phyloP scores from a whole-genome alignment of 2,888 invertebrate species.

The Mantis religiosa region DNA sequence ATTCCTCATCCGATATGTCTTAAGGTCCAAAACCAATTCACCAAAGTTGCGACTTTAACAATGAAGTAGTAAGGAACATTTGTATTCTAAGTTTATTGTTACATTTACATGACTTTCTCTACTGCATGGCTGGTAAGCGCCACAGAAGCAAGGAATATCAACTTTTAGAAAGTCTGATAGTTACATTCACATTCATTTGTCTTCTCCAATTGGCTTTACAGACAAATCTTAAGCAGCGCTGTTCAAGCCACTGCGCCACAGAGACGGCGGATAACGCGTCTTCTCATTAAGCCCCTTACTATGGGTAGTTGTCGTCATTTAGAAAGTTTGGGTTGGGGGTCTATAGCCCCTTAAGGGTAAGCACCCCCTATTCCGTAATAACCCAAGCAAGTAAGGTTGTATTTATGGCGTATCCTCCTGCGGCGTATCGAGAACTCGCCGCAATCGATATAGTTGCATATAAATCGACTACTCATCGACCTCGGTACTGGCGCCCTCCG shows the following conservation, averaged over 20 bases:
- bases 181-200: no score
- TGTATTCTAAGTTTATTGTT: no score
- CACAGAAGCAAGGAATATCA: no score
- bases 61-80: no score
- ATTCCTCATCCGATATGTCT: no score
- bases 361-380: background rate
- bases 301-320: background rate
- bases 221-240: no score
- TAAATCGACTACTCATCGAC: slow-evolving; percentile 16
- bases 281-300: background rate
- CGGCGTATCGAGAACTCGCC: slow-evolving; percentile 3
- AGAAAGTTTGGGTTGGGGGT: background rate
- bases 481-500: background rate
- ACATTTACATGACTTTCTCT: no score
- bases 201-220: no score
- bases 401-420: slow-evolving; percentile 1
- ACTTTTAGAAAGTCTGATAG: no score
- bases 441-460: slow-evolving; percentile 5
- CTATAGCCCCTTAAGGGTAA: background rate
- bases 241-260: background rate
- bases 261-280: background rate
- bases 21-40: no score
- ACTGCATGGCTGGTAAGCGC: no score
- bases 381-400: background rate
- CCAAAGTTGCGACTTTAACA: no score